Evolutionary conservation across 2,888 invertebrate species (phyloP).

Genomic region (Papilio elwesi): DNA sequence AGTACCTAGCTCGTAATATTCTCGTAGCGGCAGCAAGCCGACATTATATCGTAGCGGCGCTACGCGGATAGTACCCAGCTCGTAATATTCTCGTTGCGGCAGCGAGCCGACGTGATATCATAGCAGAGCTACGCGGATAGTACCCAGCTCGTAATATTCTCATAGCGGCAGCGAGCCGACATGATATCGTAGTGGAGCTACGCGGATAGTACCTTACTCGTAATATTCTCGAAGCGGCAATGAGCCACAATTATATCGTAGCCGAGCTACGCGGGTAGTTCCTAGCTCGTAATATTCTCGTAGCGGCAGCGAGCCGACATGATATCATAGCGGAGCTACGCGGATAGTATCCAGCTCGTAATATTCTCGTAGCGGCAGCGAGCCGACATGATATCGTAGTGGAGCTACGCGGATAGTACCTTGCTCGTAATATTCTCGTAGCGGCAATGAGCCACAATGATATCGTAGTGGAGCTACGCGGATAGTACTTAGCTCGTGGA

Average conservation of each 20-base stretch:
- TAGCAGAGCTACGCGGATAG: not conserved
- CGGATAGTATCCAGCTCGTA: not conserved
- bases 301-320: not conserved
- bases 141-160: not conserved
- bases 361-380: not conserved
- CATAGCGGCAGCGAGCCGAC: not conserved
- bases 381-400: not conserved
- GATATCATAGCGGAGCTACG: constrained; percentile 1
- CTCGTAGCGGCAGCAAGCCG: not conserved
- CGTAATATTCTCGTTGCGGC: not conserved
- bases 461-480: not conserved
- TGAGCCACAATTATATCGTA: not conserved
- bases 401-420: not conserved
- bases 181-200: not conserved
- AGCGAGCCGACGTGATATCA: not conserved
- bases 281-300: not conserved
- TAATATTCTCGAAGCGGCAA: not conserved
- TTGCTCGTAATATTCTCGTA: not conserved
- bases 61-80: not conserved
- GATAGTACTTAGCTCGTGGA: not conserved
- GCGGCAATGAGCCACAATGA: not conserved
- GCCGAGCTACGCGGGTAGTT: not conserved
- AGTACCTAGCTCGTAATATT: not conserved
- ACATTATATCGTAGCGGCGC: not conserved
- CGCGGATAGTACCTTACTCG: not conserved